phyloP scores from a whole-genome alignment of 2,888 invertebrate genomes.

The Serripes groenlandicus region DNA sequence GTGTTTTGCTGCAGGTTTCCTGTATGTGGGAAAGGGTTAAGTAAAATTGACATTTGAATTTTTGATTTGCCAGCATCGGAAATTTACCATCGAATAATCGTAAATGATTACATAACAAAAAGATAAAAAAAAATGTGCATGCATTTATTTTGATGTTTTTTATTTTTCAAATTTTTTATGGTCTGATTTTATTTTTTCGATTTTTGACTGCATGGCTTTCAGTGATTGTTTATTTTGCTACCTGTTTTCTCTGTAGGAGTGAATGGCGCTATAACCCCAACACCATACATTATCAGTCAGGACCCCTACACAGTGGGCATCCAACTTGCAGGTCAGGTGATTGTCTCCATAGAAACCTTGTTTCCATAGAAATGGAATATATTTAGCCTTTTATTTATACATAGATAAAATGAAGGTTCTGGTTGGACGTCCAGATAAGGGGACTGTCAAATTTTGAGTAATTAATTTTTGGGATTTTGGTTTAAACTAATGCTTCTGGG shows the following conservation, averaged over 20 bases:
- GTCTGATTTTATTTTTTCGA: neutral
- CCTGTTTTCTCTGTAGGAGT: constrained; percentile 82
- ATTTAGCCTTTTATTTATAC: too few species aligned
- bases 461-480: neutral
- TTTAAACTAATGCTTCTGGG: neutral
- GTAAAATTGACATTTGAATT: too few species aligned
- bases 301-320: constrained; percentile 93
- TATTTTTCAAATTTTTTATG: too few species aligned
- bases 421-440: neutral
- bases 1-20: too few species aligned
- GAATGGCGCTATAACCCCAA: constrained; percentile 83
- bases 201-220: constrained; percentile 79
- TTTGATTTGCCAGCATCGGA: too few species aligned
- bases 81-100: too few species aligned
- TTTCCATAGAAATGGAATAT: constrained; percentile 17
- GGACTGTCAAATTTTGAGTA: neutral
- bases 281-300: constrained; percentile 88
- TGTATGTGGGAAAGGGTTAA: too few species aligned
- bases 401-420: too few species aligned
- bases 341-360: constrained; percentile 4
- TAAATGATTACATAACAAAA: neutral
- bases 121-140: neutral
- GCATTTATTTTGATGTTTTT: constrained; percentile 15
- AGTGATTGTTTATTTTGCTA: constrained; percentile 65
- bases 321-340: constrained; percentile 90